phyloP scores from a whole-genome alignment of 1,140 invertebrate genomes.

The Camponotus vicinus region DNA sequence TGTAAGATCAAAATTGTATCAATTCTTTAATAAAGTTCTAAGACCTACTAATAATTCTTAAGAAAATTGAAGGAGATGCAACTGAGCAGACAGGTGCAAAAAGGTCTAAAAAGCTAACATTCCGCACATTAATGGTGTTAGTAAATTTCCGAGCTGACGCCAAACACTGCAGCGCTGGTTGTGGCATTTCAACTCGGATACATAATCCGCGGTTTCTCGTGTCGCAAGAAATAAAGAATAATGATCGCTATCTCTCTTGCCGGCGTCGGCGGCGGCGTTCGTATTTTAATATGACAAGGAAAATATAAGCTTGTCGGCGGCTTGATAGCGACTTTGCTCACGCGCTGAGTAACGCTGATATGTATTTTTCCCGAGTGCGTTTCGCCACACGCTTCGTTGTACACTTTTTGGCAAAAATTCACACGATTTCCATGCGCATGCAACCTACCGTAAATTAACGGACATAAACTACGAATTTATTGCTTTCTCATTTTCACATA shows the following conservation, averaged over 20 bases:
- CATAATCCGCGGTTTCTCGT: conserved; percentile 53
- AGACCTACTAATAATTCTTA: too few relatives aligned
- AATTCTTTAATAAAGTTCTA: too few relatives aligned
- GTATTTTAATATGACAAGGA: conserved; percentile 51
- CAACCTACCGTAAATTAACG: too few relatives aligned
- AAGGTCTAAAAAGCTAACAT: conserved; percentile 56
- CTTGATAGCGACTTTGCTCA: neutral
- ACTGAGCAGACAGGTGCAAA: conserved; percentile 54
- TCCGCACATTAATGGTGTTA: conserved; percentile 57
- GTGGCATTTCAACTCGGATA: conserved; percentile 44
- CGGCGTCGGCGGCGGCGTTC: conserved; percentile 34
- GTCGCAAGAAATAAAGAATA: conserved; percentile 58
- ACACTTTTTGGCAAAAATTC: conserved; percentile 19
- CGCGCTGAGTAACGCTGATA: neutral
- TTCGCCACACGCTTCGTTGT: conserved; percentile 16
- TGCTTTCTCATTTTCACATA: too few relatives aligned
- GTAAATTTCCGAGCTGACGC: conserved; percentile 57
- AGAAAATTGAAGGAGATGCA: conserved; percentile 1
- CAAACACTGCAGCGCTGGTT: conserved; percentile 16
- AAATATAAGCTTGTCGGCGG: conserved; percentile 54
- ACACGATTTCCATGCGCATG: too few relatives aligned
- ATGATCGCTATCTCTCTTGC: conserved; percentile 30
- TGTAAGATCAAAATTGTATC: too few relatives aligned
- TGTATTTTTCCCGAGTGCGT: conserved; percentile 33
- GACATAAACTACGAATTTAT: too few relatives aligned